Evolutionary conservation across 2,888 invertebrate genomes (phyloP), one percentile per base, ranked within the genome.

Genomic region (Tipula unca): DNA sequence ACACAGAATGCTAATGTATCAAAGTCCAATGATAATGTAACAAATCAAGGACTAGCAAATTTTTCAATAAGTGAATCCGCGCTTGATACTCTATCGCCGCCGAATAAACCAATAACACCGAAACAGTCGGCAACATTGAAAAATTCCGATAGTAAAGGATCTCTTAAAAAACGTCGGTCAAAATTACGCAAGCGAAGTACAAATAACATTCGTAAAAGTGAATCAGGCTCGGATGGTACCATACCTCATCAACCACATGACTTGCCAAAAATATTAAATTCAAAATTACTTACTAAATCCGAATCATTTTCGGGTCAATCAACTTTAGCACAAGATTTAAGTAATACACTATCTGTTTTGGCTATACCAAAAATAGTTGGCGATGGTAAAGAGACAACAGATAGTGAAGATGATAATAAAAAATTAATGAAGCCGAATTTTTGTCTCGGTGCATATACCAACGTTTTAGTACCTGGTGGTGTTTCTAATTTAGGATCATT

Each of bases 1-100:
- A 92, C 93, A 88, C 92, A 93, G 86, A 91, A 92, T 5, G 91
- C 91, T 86, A 88, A 87, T 3, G 89, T 91, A 3, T 88, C 88
- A 36, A 85, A 85, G 32, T 87, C 88, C 13, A 89, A 88, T 85
- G 92, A 92, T 13, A 91, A 92, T 0, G 91, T 89, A 17, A 91
- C 92, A 85, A 91, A 91, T 87, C 91, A 91, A 89, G 91, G 92
- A 0, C 90, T 93, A 89, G 91, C 92, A 86, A 93, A 94, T 88
- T 95, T 96, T 91, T 97, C 97, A 3, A 96, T 96, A 87, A 97
- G 97, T 1, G 97, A 98, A 91, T 96, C 97, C 0, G 97, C 97
- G 29, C 91, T 97, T 87, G 95, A 97, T 90, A 94, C 95, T 85
- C 91, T 97, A 85, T 92, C 93, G 0, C 92, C 93, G 0, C 90